Evolutionary conservation across 2,113 vertebrate species (phyloP), one percentile per base, ranked within the genome.

Genomic region (Bufo gargarizans): DNA sequence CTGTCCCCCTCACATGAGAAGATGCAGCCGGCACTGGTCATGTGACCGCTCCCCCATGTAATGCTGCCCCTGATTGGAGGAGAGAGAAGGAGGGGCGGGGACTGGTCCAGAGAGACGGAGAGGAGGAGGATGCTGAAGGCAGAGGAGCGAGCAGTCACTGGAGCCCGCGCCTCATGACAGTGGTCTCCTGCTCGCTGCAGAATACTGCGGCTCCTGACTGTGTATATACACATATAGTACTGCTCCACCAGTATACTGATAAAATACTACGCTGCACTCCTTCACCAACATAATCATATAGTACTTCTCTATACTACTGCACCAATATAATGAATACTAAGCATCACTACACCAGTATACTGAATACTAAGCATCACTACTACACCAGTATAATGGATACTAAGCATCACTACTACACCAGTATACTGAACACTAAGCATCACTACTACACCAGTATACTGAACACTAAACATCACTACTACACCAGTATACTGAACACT

Each of bases 11-110:
- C 76, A 17, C 58, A 69, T 71, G 22, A 78, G 43, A 50, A 50
- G 16, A 13, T 2, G 47, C 20, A n/a, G 33, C 58, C 86, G 86
- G 80, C 65, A 17, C 67, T 20, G 55, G 80, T 77, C 87, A 88
- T 67, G 87, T 84, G 87, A 88, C 87, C 58, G 45, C 65, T 76
- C 80, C 43, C 69, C 16, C 80, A 88, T 88, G 71, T 77, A 83
- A 83, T 19, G 69, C 22, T 20, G 11, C 19, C 6, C 17, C 13
- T 10, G 77, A 47, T 55, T 45, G 84, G 63, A 45, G 33, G 33
- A 11, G 3, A 16, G 6, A 77, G 10, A 4, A 3, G 13, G 12
- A 50, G 79, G 76, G 77, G 81, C 59, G 79, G 76, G 20, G 71
- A 77, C 71, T 84, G 81, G 80, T 84, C 86, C 87, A 59, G 14